Percentiles rank a stretch among this genome's conserved stretches.
These are phyloP conservation scores for Crepidodera aurea DNA, from an alignment of 2,888 invertebrate species.

Conservation along the genomic window DNA sequence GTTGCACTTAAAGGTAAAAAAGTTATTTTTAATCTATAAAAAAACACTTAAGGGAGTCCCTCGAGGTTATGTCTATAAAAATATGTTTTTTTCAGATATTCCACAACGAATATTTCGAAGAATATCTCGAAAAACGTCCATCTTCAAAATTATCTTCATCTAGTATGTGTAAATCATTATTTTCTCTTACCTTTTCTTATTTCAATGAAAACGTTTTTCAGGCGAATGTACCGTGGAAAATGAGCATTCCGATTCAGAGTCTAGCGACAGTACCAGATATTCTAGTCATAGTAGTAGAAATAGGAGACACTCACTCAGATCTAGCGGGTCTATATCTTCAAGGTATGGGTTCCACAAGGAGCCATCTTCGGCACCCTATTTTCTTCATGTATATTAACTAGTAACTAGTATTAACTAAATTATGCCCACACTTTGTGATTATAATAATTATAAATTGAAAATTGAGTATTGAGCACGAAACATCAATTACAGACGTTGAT, in stretches of 20 bases:
- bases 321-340: conserved; percentile 8
- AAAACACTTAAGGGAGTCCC: no score
- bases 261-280: conserved; percentile 28
- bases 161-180: conserved; percentile 4
- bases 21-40: no score
- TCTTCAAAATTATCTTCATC: conserved; percentile 23
- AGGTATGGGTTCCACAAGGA: conserved; percentile 6
- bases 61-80: no score
- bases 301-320: conserved; percentile 3
- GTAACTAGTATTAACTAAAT: no score
- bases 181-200: not conserved
- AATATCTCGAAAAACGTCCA: conserved; percentile 33
- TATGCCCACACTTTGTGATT: no score
- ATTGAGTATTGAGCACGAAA: no score
- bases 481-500: no score
- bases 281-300: conserved; percentile 10
- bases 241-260: conserved; percentile 18
- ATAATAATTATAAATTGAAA: no score
- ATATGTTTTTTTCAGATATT: conserved; percentile 46
- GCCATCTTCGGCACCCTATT: not conserved
- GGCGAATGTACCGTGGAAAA: conserved; percentile 27
- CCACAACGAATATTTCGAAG: conserved; percentile 44
- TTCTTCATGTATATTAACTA: not conserved
- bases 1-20: conserved; percentile 76
- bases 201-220: not conserved